phyloP scores from a whole-genome alignment of 1,140 invertebrate genomes.

The Dendroctonus ponderosae region DNA sequence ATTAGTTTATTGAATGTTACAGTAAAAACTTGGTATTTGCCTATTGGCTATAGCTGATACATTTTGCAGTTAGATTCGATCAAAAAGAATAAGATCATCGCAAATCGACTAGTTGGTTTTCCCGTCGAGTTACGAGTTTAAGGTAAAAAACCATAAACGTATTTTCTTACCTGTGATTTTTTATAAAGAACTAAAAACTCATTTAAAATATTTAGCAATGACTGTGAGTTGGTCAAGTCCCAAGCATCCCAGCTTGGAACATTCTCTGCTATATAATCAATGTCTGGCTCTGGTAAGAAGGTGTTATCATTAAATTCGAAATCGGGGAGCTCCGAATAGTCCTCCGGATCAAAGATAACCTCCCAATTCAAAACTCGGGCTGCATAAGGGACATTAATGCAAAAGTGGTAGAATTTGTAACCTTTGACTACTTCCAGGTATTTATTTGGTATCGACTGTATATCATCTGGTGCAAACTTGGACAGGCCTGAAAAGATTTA shows the following conservation, averaged over 20 bases:
- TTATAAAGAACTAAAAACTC: slow-evolving; percentile 47
- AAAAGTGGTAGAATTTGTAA: slow-evolving; percentile 43
- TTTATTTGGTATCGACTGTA: slow-evolving; percentile 29
- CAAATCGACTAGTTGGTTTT: too few relatives aligned
- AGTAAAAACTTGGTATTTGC: too few relatives aligned
- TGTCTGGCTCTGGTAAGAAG: slow-evolving; percentile 45
- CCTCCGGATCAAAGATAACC: slow-evolving; percentile 48
- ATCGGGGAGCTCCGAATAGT: slow-evolving; percentile 46
- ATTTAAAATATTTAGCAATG: slow-evolving; percentile 43
- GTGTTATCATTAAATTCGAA: slow-evolving; percentile 48
- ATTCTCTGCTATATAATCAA: slow-evolving; percentile 42
- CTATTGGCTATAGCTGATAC: too few relatives aligned
- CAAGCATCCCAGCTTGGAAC: slow-evolving; percentile 46
- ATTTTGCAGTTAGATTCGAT: too few relatives aligned
- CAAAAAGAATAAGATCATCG: too few relatives aligned
- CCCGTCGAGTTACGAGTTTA: too few relatives aligned
- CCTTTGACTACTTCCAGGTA: slow-evolving; percentile 24
- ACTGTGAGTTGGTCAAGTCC: slow-evolving; percentile 46
- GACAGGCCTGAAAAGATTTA: slow-evolving; percentile 20
- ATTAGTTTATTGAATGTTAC: too few relatives aligned
- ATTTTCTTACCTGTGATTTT: slow-evolving; percentile 43
- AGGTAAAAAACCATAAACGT: not conserved
- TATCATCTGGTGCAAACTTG: slow-evolving; percentile 18
- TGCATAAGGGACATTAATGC: slow-evolving; percentile 47
- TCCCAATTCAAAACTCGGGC: slow-evolving; percentile 47